phyloP scores from a whole-genome alignment of 2,797 vertebrate species.

The Enteromius anoplus region DNA sequence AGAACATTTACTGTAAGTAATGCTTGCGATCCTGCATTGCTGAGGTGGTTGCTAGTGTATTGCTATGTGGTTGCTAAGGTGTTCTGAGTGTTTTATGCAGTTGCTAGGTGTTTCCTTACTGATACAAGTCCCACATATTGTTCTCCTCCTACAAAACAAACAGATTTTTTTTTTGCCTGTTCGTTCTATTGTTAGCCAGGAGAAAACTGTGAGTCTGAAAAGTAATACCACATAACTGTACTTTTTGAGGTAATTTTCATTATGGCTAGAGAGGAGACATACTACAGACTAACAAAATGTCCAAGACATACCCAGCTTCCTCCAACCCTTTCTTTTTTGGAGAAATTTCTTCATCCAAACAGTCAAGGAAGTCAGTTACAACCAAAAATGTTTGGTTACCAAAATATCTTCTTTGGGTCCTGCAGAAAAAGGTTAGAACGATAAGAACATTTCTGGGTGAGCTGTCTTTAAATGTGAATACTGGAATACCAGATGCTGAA shows the following conservation, averaged over 20 bases:
- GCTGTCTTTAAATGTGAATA: background rate
- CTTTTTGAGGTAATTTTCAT: slow-evolving; percentile 1
- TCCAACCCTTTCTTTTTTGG: background rate
- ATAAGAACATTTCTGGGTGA: background rate
- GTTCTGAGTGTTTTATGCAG: background rate
- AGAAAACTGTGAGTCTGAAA: slow-evolving; percentile 7
- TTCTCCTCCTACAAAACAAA: background rate
- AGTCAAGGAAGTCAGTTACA: background rate
- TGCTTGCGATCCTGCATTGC: background rate
- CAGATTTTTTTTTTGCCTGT: background rate
- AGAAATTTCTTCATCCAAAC: background rate
- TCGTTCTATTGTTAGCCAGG: background rate
- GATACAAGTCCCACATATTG: background rate
- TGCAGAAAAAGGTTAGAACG: background rate
- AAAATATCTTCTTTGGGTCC: background rate
- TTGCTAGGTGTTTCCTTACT: background rate
- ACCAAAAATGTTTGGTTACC: background rate
- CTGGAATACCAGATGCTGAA: background rate
- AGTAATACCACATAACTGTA: background rate
- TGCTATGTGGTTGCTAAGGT: background rate
- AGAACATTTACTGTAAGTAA: background rate
- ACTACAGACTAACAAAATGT: background rate
- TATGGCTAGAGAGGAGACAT: background rate
- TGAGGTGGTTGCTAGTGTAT: background rate
- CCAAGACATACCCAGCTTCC: background rate